Percentiles rank a stretch among this genome's conserved stretches.
phyloP scores from a whole-genome alignment of 2,113 vertebrate genomes.

The Platichthys flesus region DNA sequence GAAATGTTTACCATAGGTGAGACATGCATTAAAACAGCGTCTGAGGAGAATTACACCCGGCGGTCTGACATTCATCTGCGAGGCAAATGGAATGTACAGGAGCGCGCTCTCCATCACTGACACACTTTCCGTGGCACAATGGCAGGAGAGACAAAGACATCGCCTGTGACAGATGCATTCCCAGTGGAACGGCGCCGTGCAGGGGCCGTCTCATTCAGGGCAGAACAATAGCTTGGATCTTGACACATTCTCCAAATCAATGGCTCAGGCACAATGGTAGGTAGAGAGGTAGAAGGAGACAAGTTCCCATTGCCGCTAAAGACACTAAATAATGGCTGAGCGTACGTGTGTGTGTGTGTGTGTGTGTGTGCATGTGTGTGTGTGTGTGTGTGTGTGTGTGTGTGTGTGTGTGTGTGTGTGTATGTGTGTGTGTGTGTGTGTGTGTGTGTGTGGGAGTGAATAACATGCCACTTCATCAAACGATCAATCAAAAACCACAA shows the following conservation, averaged over 20 bases:
- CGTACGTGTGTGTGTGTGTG: neutral
- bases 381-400: neutral
- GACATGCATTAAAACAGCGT: slow-evolving; percentile 23
- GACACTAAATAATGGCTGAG: slow-evolving; percentile 67
- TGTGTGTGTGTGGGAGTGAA: neutral
- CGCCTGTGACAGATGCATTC: slow-evolving; percentile 72
- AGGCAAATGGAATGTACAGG: slow-evolving; percentile 48
- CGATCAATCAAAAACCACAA: slow-evolving; percentile 34
- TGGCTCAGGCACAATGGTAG: slow-evolving; percentile 57
- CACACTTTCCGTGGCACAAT: slow-evolving; percentile 60
- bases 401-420: neutral
- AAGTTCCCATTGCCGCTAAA: slow-evolving; percentile 58
- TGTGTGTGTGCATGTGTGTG: neutral
- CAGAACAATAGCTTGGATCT: slow-evolving; percentile 71
- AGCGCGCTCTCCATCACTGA: slow-evolving; percentile 59
- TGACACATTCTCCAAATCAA: slow-evolving; percentile 67
- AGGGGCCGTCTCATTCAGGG: slow-evolving; percentile 65
- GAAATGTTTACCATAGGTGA: slow-evolving; percentile 40
- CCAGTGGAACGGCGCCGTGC: slow-evolving; percentile 57
- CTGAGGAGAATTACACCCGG: slow-evolving; percentile 48
- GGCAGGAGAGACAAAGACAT: slow-evolving; percentile 61
- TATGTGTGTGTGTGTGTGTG: neutral
- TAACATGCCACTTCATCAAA: slow-evolving; percentile 60
- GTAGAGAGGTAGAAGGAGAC: slow-evolving; percentile 50
- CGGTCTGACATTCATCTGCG: slow-evolving; percentile 56